Evolutionary conservation across 1,140 invertebrate genomes (phyloP).

Genomic region (Solen grandis): DNA sequence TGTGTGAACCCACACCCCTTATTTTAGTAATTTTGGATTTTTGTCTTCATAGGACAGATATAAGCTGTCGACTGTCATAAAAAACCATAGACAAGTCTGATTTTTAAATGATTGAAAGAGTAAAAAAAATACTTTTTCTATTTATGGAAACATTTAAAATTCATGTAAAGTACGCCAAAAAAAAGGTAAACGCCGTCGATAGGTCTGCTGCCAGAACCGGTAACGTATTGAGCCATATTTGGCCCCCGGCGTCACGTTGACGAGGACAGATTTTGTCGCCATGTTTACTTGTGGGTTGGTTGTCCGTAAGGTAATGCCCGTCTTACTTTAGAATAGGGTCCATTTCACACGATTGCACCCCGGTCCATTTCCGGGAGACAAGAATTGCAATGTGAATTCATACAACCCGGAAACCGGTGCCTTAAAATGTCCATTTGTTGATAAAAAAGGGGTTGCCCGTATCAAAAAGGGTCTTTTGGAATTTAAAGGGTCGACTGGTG

Average conservation of each 20-base stretch:
- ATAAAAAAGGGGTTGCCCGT: slow-evolving; percentile 15
- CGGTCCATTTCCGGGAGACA: neutral
- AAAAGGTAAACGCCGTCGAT: slow-evolving; percentile 32
- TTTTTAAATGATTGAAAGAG: too few relatives aligned
- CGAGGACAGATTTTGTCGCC: slow-evolving; percentile 47
- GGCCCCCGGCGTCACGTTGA: slow-evolving; percentile 36
- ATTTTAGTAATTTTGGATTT: too few relatives aligned
- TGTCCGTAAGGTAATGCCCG: slow-evolving; percentile 23
- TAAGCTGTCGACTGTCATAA: too few relatives aligned
- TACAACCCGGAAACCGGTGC: slow-evolving; percentile 49
- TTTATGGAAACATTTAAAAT: slow-evolving; percentile 31
- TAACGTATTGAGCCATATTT: slow-evolving; percentile 36
- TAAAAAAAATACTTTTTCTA: too few relatives aligned
- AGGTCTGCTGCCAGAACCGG: slow-evolving; percentile 6
- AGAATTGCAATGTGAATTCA: slow-evolving; percentile 35
- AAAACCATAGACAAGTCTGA: too few relatives aligned
- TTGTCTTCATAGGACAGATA: too few relatives aligned
- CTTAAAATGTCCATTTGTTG: slow-evolving; percentile 19
- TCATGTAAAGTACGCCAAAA: slow-evolving; percentile 37
- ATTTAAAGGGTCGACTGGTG: slow-evolving; percentile 19
- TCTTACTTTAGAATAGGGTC: slow-evolving; percentile 27
- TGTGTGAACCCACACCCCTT: too few relatives aligned
- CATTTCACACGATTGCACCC: slow-evolving; percentile 7
- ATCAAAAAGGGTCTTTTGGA: slow-evolving; percentile 29
- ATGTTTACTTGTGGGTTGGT: slow-evolving; percentile 27